Percentiles rank a stretch among this genome's conserved stretches.
These are phyloP conservation scores for Catalaphyllia jardinei DNA, from an alignment of 64 coral and sea anemone species.

Conservation along the genomic window DNA sequence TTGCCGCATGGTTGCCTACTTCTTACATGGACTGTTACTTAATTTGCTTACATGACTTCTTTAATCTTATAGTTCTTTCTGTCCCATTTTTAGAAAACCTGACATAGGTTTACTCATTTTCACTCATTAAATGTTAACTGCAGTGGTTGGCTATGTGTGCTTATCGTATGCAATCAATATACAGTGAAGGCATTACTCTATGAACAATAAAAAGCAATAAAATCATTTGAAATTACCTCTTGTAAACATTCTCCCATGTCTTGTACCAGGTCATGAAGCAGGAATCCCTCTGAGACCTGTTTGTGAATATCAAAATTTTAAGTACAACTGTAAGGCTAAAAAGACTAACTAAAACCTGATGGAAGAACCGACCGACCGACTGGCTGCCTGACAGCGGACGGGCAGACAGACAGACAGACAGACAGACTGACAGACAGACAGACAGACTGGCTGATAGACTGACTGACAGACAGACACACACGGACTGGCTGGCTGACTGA, in stretches of 20 bases:
- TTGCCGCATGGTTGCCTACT: too few species aligned
- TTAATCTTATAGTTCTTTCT: too few species aligned
- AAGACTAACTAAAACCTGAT: too few species aligned
- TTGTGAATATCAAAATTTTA: background rate
- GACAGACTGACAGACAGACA: background rate
- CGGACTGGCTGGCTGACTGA: background rate
- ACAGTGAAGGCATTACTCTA: too few species aligned
- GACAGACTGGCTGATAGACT: background rate
- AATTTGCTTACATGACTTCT: too few species aligned
- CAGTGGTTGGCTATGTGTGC: too few species aligned
- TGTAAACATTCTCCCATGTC: constrained; percentile 68
- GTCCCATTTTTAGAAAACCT: too few species aligned
- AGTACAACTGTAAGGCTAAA: background rate
- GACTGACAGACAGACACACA: background rate
- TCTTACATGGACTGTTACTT: too few species aligned
- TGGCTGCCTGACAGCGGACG: background rate
- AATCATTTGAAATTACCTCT: constrained; percentile 14
- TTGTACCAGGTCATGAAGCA: constrained; percentile 63
- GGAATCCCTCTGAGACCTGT: constrained; percentile 37
- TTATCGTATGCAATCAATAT: too few species aligned
- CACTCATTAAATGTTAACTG: too few species aligned
- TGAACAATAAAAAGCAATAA: background rate
- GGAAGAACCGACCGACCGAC: background rate
- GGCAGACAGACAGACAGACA: background rate
- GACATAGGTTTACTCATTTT: too few species aligned